Base-by-base conservation (phyloP, 1,140 invertebrate genomes). In the Cylas formicarius region DNA sequence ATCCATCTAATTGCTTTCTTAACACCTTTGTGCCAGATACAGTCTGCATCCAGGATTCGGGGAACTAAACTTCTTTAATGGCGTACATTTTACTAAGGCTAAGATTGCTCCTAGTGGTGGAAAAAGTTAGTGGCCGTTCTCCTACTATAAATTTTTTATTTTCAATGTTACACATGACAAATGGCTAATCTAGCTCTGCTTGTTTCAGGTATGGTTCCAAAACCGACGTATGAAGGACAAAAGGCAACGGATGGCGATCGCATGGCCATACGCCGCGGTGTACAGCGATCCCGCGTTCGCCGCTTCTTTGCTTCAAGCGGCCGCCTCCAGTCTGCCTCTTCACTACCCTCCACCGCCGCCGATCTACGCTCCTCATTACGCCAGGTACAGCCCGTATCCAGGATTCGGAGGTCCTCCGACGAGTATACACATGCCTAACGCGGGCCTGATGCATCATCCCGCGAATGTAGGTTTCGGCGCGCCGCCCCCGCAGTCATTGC, bases 181-280 rank as follows among this genome's bases (percentile, higher is more conserved):
- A n/a, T n/a, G n/a, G n/a, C n/a, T n/a, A n/a, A n/a, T n/a, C n/a
- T n/a, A n/a, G n/a, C n/a, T n/a, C 33, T 55, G 63, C 65, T 66
- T 61, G 57, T 69, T 66, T 1, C 72, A 93, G 90, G 92, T 98
- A 2, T 98, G 95, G 95, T 98, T 98, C 63, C 95, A 98, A 77
- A 98, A 98, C 60, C 77, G 95, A 9, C 75, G 95, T n/a, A 98
- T 98, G 95, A 98, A 98, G 63, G 92, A 97, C 69, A 98, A 97
- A 58, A 75, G 94, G 0, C 93, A 98, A 63, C 68, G 90, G 6
- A 83, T 96, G 67, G 87, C 92, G 0, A 77, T 97, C 34, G 81
- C 88, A 0, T 97, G 93, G 93, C 92, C 94, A 0, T 93, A 95
- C 64, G 82, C 85, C 0, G 84, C 87, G 0, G 87, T 95, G 18